Conservation (phyloP, 1,140 invertebrate species). For the Lethocerus indicus region DNA sequence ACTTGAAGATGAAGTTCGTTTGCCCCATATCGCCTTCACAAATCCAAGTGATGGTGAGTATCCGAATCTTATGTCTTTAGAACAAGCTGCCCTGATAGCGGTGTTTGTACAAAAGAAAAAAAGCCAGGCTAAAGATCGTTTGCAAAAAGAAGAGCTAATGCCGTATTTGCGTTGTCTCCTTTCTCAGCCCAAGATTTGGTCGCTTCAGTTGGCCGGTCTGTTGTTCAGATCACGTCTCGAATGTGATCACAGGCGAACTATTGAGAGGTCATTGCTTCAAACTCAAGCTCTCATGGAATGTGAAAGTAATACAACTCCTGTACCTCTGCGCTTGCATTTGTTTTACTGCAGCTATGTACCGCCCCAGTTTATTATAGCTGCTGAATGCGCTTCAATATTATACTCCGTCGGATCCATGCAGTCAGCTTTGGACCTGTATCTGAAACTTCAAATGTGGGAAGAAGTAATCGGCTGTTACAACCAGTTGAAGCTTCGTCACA, state of each 20-base stretch:
- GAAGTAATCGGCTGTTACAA: slow-evolving; percentile 85
- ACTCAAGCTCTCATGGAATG: slow-evolving; percentile 14
- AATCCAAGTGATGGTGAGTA: slow-evolving; percentile 33
- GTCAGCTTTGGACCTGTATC: slow-evolving; percentile 70
- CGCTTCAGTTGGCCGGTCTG: slow-evolving; percentile 27
- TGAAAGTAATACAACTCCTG: slow-evolving; percentile 14
- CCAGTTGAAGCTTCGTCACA: slow-evolving; percentile 60
- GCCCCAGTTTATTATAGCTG: slow-evolving; percentile 55
- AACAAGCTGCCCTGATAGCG: slow-evolving; percentile 61
- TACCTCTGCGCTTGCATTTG: slow-evolving; percentile 33
- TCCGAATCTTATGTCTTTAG: slow-evolving; percentile 42
- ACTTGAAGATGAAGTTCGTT: slow-evolving; percentile 67
- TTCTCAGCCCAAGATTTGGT: slow-evolving; percentile 27
- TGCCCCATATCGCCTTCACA: slow-evolving; percentile 57
- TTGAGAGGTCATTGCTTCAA: slow-evolving; percentile 77
- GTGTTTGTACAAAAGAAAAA: slow-evolving; percentile 46
- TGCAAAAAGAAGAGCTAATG: slow-evolving; percentile 59
- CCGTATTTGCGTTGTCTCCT: slow-evolving; percentile 48
- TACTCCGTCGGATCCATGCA: slow-evolving; percentile 66
- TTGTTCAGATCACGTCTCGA: slow-evolving; percentile 57
- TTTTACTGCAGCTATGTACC: slow-evolving; percentile 33
- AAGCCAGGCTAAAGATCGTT: slow-evolving; percentile 54
- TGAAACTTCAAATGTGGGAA: slow-evolving; percentile 74
- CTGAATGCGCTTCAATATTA: slow-evolving; percentile 59
- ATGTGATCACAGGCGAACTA: slow-evolving; percentile 49